Conservation (phyloP, 2,797 vertebrate species). For the Macropodus opercularis region DNA sequence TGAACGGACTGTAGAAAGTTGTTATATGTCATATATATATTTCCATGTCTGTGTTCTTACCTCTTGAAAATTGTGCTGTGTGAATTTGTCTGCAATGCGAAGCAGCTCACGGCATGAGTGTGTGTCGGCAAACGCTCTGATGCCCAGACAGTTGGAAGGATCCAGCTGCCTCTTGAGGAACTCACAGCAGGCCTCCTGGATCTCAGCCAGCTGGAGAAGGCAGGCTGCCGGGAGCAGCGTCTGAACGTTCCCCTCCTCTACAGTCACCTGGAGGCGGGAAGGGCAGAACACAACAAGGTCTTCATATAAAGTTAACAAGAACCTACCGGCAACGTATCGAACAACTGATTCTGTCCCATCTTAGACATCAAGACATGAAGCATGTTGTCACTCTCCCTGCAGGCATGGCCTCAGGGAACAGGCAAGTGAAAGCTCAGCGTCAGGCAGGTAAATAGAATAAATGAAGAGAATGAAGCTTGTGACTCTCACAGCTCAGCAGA, state of each 20-base stretch:
- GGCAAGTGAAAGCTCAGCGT: too few relatives aligned
- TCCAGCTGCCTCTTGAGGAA: slow-evolving; percentile 98
- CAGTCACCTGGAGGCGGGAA: slow-evolving; percentile 85
- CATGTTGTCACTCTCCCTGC: too few relatives aligned
- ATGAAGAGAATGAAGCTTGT: too few relatives aligned
- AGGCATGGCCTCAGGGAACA: too few relatives aligned
- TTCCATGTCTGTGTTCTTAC: slow-evolving; percentile 69
- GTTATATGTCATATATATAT: too few relatives aligned
- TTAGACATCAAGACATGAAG: too few relatives aligned
- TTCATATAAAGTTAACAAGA: too few relatives aligned
- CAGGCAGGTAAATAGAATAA: too few relatives aligned
- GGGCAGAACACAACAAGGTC: slow-evolving; percentile 2
- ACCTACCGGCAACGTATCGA: too few relatives aligned
- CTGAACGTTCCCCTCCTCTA: slow-evolving; percentile 99
- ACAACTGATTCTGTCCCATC: too few relatives aligned
- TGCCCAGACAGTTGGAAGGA: slow-evolving; percentile 98
- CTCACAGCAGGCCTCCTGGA: slow-evolving; percentile 98
- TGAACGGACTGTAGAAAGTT: background rate
- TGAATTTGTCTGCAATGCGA: slow-evolving; percentile 98
- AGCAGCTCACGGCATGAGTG: slow-evolving; percentile 97
- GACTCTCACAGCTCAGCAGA: too few relatives aligned
- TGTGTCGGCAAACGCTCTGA: slow-evolving; percentile 97
- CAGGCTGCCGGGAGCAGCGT: slow-evolving; percentile 96
- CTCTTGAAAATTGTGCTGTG: slow-evolving; percentile 99
- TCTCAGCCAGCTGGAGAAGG: slow-evolving; percentile 96